Conservation (phyloP, 1,140 invertebrate species). For the Pectinophora gossypiella region DNA sequence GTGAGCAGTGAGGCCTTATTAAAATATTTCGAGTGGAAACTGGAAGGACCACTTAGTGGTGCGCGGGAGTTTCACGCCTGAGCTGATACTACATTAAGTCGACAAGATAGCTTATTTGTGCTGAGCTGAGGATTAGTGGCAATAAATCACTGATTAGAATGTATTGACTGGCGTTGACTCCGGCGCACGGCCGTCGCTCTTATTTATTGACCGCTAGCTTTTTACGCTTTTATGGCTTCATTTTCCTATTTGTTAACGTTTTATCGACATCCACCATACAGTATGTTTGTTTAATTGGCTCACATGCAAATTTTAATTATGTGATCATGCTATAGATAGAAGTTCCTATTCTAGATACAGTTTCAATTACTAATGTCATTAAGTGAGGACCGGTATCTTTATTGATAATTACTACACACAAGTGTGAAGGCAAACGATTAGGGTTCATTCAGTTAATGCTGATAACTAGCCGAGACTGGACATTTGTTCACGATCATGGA, state of each 20-base stretch:
- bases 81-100: slow-evolving; percentile 72
- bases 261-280: slow-evolving; percentile 34
- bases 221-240: slow-evolving; percentile 57
- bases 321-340: slow-evolving; percentile 32
- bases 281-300: slow-evolving; percentile 48
- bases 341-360: background rate
- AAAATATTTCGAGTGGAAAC: slow-evolving; percentile 75
- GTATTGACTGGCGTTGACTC: slow-evolving; percentile 70
- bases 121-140: slow-evolving; percentile 69
- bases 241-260: slow-evolving; percentile 45
- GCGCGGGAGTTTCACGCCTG: slow-evolving; percentile 73
- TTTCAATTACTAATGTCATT: background rate
- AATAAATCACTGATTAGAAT: slow-evolving; percentile 75
- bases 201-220: slow-evolving; percentile 60
- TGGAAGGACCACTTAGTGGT: slow-evolving; percentile 74
- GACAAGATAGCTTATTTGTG: slow-evolving; percentile 75
- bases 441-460: background rate
- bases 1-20: slow-evolving; percentile 72
- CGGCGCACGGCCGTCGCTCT: slow-evolving; percentile 46
- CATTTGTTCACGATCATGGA: background rate
- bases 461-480: background rate
- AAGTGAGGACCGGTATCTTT: too few species aligned
- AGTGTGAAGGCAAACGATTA: background rate
- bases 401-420: too few species aligned
- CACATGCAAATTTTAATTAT: slow-evolving; percentile 30